Evolutionary conservation across 2,888 invertebrate species (phyloP).

Genomic region (Pteria penguin): DNA sequence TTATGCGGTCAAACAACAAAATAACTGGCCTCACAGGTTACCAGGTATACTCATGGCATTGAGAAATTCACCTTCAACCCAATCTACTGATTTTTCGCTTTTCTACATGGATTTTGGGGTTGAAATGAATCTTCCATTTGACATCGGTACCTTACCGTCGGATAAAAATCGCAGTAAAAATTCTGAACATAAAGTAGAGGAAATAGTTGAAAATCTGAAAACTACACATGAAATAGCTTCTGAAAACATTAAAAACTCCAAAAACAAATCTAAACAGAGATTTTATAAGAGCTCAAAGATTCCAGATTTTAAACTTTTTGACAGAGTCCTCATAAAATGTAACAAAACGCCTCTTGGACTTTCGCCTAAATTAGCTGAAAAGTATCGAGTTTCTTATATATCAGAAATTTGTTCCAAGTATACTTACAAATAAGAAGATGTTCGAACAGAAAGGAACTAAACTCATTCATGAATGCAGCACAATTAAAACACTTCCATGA

Average conservation of each 20-base stretch:
- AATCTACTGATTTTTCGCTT: slow-evolving; percentile 36
- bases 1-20: slow-evolving; percentile 43
- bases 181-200: slow-evolving; percentile 8
- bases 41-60: slow-evolving; percentile 44
- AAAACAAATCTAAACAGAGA: not conserved
- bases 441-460: slow-evolving; percentile 19
- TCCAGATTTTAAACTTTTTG: slow-evolving; percentile 25
- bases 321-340: slow-evolving; percentile 26
- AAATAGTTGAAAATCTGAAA: slow-evolving; percentile 9
- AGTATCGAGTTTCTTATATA: slow-evolving; percentile 31
- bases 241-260: not conserved
- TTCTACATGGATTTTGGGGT: slow-evolving; percentile 38
- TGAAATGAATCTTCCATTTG: slow-evolving; percentile 37
- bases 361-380: slow-evolving; percentile 23
- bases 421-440: slow-evolving; percentile 36
- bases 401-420: slow-evolving; percentile 29
- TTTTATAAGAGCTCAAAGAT: slow-evolving; percentile 25
- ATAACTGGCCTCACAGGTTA: slow-evolving; percentile 38
- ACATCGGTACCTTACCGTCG: slow-evolving; percentile 4
- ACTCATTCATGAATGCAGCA: slow-evolving; percentile 28
- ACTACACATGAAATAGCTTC: slow-evolving; percentile 1
- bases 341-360: slow-evolving; percentile 15
- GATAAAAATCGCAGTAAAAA: not conserved
- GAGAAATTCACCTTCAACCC: slow-evolving; percentile 34
- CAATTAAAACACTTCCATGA: slow-evolving; percentile 31